phyloP scores from a whole-genome alignment of 2,888 invertebrate genomes.

The Chamaedrilus cognettii region DNA sequence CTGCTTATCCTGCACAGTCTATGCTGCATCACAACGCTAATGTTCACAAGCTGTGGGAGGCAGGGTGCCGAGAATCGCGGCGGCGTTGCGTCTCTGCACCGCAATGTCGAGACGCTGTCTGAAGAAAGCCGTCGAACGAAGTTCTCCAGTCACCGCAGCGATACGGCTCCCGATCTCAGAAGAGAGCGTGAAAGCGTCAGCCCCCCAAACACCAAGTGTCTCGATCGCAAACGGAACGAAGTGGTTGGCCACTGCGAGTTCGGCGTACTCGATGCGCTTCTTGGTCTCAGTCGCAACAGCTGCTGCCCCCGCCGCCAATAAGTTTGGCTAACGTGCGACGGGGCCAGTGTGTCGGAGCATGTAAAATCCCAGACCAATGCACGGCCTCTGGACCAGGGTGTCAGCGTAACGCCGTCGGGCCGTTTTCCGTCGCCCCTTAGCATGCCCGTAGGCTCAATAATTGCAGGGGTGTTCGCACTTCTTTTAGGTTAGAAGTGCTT shows the following conservation, averaged over 20 bases:
- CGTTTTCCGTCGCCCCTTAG: neutral
- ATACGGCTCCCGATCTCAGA: too few relatives aligned
- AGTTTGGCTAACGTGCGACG: neutral
- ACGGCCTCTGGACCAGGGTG: neutral
- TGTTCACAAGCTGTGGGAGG: too few relatives aligned
- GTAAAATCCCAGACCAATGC: neutral
- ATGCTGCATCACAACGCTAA: too few relatives aligned
- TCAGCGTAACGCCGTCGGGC: neutral
- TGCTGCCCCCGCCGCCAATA: neutral
- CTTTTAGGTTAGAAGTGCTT: too few relatives aligned
- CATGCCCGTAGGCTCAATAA: neutral
- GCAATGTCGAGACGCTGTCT: too few relatives aligned
- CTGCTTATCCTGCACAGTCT: too few relatives aligned
- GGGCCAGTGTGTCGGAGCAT: neutral
- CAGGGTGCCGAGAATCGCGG: too few relatives aligned
- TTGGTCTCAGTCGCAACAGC: neutral
- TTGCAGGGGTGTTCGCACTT: too few relatives aligned
- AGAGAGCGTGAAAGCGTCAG: too few relatives aligned
- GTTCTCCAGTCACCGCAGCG: too few relatives aligned
- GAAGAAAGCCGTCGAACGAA: too few relatives aligned
- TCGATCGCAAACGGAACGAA: neutral
- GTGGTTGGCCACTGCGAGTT: neutral
- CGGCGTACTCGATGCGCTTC: neutral
- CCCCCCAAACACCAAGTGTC: neutral
- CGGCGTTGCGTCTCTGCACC: too few relatives aligned